These are phyloP conservation scores for Gallinago media DNA, from an alignment of 2,113 vertebrate species.

Conservation along the genomic window DNA sequence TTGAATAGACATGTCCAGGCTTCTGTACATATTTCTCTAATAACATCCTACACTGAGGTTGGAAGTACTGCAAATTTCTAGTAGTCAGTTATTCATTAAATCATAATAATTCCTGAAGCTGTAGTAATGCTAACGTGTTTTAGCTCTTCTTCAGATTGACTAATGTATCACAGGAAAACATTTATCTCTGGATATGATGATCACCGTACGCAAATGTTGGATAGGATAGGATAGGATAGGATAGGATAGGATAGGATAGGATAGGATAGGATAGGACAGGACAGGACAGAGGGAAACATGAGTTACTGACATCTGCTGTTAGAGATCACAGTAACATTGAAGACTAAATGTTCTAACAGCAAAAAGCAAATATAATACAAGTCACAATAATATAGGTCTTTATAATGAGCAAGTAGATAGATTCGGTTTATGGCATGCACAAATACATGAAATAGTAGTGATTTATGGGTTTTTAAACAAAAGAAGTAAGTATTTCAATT, in stretches of 20 bases:
- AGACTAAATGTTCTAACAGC: background rate
- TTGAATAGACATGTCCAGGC: background rate
- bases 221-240: background rate
- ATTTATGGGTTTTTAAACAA: slow-evolving; percentile 10
- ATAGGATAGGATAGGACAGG: background rate
- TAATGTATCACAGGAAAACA: background rate
- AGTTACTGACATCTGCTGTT: background rate
- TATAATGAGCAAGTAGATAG: background rate
- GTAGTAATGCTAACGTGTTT: background rate
- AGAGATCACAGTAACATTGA: background rate
- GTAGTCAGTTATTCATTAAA: background rate
- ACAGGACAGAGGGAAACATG: background rate
- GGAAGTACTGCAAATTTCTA: background rate
- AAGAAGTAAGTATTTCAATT: background rate
- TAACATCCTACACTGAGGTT: background rate
- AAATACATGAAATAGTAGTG: background rate
- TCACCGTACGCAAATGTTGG: background rate
- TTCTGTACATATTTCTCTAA: rapidly evolving
- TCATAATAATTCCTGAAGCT: background rate
- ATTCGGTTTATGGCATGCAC: background rate
- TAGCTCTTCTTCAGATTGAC: background rate
- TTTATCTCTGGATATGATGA: background rate
- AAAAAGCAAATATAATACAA: background rate
- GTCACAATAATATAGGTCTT: background rate
- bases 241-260: background rate